These are phyloP conservation scores for Theocolax elegans DNA, from an alignment of 1,140 invertebrate species.

Conservation along the genomic window DNA sequence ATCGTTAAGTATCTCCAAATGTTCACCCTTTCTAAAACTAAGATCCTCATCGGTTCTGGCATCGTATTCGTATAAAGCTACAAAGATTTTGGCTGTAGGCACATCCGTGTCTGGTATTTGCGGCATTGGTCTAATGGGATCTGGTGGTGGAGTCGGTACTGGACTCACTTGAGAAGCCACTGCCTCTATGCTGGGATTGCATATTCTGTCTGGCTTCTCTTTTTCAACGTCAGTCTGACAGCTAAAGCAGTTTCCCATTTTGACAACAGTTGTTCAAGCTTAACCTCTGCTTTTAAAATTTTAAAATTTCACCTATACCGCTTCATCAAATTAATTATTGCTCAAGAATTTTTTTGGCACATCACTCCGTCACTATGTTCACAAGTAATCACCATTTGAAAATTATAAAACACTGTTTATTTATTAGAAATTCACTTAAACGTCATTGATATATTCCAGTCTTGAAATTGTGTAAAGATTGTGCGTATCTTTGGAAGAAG, in stretches of 20 bases:
- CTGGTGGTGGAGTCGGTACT: slow-evolving; percentile 74
- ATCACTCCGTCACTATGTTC: slow-evolving; percentile 8
- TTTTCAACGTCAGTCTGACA: slow-evolving; percentile 74
- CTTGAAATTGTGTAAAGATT: background rate
- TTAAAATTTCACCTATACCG: background rate
- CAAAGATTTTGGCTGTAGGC: slow-evolving; percentile 88
- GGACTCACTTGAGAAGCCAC: slow-evolving; percentile 71
- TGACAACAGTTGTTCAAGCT: slow-evolving; percentile 33
- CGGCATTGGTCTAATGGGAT: slow-evolving; percentile 74
- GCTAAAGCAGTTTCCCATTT: slow-evolving; percentile 81
- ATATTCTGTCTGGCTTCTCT: slow-evolving; percentile 72
- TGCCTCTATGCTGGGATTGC: slow-evolving; percentile 73
- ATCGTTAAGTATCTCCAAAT: slow-evolving; percentile 98
- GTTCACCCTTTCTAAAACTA: slow-evolving; percentile 97
- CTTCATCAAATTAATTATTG: slow-evolving; percentile 4
- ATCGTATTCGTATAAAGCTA: slow-evolving; percentile 98
- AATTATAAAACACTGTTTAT: background rate
- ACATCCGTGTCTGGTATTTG: slow-evolving; percentile 73
- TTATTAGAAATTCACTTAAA: background rate
- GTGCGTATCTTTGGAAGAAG: background rate
- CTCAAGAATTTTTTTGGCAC: slow-evolving; percentile 10
- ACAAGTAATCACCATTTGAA: slow-evolving; percentile 6
- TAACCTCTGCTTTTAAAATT: background rate
- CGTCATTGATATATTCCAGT: background rate
- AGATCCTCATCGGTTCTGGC: slow-evolving; percentile 98